phyloP scores from a whole-genome alignment of 2,797 vertebrate species.

The Alauda arvensis region DNA sequence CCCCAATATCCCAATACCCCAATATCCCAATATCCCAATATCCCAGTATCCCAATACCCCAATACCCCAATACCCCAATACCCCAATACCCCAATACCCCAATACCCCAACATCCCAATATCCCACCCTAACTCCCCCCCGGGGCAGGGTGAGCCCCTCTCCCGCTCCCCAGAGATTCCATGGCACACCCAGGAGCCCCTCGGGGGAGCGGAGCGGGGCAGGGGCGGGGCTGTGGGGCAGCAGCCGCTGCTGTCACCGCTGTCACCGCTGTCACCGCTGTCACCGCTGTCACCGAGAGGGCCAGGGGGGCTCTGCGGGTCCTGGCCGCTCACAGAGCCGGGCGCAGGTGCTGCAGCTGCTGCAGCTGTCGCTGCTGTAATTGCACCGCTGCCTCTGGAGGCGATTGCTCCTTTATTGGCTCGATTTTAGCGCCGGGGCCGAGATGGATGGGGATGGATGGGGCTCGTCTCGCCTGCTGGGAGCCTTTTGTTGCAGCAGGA shows the following conservation, averaged over 20 bases:
- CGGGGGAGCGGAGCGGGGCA: fast-evolving
- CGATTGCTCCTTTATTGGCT: conserved; percentile 44
- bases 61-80: too few species aligned
- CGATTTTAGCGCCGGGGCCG: background rate
- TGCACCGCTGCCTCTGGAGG: conserved; percentile 1
- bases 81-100: too few species aligned
- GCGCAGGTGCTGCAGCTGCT: background rate
- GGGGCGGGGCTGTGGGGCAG: background rate
- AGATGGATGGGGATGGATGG: conserved; percentile 2
- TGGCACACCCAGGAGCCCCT: background rate
- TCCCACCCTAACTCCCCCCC: background rate
- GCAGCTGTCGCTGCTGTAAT: background rate
- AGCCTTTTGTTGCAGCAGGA: background rate
- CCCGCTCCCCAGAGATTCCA: background rate
- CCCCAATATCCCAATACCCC: too few species aligned
- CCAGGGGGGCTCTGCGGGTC: background rate
- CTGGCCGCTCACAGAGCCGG: fast-evolving
- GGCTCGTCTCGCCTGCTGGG: background rate
- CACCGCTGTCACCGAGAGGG: background rate
- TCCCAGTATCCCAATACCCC: too few species aligned
- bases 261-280: background rate
- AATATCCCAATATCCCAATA: too few species aligned
- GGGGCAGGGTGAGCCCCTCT: background rate
- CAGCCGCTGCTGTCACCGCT: background rate
- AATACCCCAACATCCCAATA: too few species aligned